Evolutionary conservation across 2,888 invertebrate genomes (phyloP).

Genomic region (Autographa gamma): DNA sequence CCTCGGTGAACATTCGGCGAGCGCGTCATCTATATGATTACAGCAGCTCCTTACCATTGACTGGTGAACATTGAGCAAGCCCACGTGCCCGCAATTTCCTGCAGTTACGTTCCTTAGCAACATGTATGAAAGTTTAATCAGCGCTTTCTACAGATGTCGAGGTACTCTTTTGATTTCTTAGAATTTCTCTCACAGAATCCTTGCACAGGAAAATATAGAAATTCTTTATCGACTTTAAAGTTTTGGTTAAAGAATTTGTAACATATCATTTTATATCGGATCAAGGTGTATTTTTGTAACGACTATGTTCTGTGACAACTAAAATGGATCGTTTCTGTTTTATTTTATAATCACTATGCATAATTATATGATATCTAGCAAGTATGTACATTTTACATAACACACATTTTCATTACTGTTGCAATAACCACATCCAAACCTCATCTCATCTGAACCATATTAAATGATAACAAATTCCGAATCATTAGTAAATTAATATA

Average conservation of each 20-base stretch:
- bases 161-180: slow-evolving; percentile 36
- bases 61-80: slow-evolving; percentile 29
- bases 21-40: slow-evolving; percentile 41
- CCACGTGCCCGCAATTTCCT: slow-evolving; percentile 48
- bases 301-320: no score
- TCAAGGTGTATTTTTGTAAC: background rate
- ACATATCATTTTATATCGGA: background rate
- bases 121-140: slow-evolving; percentile 54
- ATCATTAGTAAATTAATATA: background rate
- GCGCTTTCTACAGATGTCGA: slow-evolving; percentile 17
- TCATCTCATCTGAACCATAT: no score
- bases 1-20: background rate
- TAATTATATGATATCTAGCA: no score
- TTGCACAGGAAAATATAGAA: background rate
- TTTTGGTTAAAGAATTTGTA: background rate
- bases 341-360: no score
- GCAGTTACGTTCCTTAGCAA: slow-evolving; percentile 33
- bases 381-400: no score
- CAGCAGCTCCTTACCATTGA: slow-evolving; percentile 36
- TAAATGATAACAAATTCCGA: no score
- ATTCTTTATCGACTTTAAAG: background rate
- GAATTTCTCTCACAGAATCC: slow-evolving; percentile 5
- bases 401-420: no score
- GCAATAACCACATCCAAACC: no score
- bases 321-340: no score